Evolutionary conservation across 2,113 vertebrate genomes (phyloP).

Genomic region (Phaethon lepturus): DNA sequence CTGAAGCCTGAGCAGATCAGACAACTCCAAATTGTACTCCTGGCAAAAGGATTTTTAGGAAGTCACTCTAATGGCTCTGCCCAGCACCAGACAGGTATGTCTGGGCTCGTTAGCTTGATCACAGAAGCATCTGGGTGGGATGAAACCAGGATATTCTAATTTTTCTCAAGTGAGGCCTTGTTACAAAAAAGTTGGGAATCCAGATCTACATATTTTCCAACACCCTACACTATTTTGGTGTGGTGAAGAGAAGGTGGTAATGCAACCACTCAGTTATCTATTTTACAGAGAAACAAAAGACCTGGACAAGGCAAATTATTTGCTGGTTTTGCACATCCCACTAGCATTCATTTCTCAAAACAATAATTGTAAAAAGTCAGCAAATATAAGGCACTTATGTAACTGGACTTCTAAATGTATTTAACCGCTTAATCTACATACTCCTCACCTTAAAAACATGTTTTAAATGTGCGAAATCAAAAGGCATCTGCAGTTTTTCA

Average conservation of each 20-base stretch:
- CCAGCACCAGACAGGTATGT: not conserved
- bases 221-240: not conserved
- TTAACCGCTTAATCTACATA: not conserved
- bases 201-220: not conserved
- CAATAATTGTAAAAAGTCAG: not conserved
- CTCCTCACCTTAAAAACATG: conserved; percentile 77
- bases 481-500: conserved; percentile 67
- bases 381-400: not conserved
- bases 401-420: not conserved
- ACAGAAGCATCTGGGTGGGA: not conserved
- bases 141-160: not conserved
- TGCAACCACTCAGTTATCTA: not conserved
- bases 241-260: not conserved
- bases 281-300: not conserved
- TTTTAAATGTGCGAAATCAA: conserved; percentile 61
- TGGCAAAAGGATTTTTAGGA: not conserved
- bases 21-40: not conserved
- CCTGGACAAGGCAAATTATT: not conserved
- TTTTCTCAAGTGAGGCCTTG: not conserved
- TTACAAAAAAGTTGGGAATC: not conserved
- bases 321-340: not conserved
- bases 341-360: not conserved
- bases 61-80: not conserved
- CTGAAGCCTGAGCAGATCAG: not conserved
- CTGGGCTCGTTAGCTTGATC: not conserved